Conservation (phyloP, 2,113 vertebrate genomes). For the Penelope pileata region DNA sequence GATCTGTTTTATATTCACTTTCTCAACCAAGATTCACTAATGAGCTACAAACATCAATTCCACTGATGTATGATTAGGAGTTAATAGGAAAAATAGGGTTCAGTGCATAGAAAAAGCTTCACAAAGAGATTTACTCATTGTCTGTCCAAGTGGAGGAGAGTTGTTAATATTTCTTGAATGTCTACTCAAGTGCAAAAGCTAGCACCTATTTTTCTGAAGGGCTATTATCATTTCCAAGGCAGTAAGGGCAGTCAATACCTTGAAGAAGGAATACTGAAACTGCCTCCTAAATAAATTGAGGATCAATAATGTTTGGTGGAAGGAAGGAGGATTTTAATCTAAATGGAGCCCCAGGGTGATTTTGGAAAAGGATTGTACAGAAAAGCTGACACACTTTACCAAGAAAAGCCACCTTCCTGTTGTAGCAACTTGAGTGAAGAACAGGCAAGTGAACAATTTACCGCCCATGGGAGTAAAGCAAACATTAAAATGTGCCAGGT, state of each 20-base stretch:
- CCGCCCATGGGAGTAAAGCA: neutral
- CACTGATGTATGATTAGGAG: neutral
- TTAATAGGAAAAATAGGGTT: neutral
- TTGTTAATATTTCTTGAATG: conserved; percentile 30
- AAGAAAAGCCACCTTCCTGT: neutral
- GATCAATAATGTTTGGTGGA: conserved; percentile 54
- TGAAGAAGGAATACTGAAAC: conserved; percentile 47
- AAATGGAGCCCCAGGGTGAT: conserved; percentile 15
- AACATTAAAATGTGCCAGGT: rapidly evolving
- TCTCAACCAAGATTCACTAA: neutral
- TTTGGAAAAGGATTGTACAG: neutral
- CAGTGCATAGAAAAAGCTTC: neutral
- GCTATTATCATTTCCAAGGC: conserved; percentile 43
- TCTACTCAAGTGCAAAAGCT: conserved; percentile 6
- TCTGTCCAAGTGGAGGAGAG: neutral
- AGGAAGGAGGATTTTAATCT: conserved; percentile 52
- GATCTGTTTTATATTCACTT: neutral
- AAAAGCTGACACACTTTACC: neutral
- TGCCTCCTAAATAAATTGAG: conserved; percentile 65
- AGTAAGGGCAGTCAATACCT: conserved; percentile 42
- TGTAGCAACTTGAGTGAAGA: neutral
- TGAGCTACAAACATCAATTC: neutral
- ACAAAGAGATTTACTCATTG: conserved; percentile 12
- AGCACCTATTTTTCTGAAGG: conserved; percentile 39
- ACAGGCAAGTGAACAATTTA: neutral